Evolutionary conservation across 2,797 vertebrate species (phyloP), one percentile per base, ranked within the genome.

Genomic region (Gephyroberyx darwinii): DNA sequence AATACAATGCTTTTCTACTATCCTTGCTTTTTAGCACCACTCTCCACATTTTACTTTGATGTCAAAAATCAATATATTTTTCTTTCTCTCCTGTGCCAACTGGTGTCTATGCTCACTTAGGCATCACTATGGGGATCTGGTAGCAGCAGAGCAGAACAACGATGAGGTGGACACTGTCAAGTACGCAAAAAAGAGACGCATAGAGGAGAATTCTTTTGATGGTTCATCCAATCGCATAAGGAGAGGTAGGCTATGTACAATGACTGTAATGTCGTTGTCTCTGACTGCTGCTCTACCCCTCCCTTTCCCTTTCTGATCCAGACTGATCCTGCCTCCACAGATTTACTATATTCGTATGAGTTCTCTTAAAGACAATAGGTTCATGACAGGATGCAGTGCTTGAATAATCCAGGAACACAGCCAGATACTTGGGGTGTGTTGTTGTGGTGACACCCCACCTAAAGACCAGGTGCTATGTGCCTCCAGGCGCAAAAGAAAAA

Each of bases 131-230:
- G 68, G 86, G 5, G 74, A 92, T 22, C 53, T 92, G 16, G 8
- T 72, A 12, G 54, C 76, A 16, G 56, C n/a, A 0, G 79, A 90
- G 41, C 56, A 90, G 61, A 82, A 74, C 69, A n/a, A 19, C 0
- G 92, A 93, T 1, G 86, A 92, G 0, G 91, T 91, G 75, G 93
- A 94, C 87, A 89, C 86, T 0, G 90, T 92, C 56, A 92, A 75
- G 35, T 83, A 76, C 30, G 53, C 51, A 1, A 94, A 94, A 74
- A 94, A 86, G 83, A 92, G 92, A 75, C 91, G 91, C 8, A 33
- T 86, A 1, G 77, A 91, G 10, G 86, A 86, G 22, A 65, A 78
- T 58, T 17, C 47, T 58, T 53, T 20, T 37, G 71, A 82, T 45
- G 26, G 26, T 65, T 78, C 79, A 17, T 71, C 69, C 41, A 20